These are phyloP conservation scores for Acrocephalus arundinaceus DNA, from an alignment of 2,113 vertebrate genomes.

Conservation along the genomic window DNA sequence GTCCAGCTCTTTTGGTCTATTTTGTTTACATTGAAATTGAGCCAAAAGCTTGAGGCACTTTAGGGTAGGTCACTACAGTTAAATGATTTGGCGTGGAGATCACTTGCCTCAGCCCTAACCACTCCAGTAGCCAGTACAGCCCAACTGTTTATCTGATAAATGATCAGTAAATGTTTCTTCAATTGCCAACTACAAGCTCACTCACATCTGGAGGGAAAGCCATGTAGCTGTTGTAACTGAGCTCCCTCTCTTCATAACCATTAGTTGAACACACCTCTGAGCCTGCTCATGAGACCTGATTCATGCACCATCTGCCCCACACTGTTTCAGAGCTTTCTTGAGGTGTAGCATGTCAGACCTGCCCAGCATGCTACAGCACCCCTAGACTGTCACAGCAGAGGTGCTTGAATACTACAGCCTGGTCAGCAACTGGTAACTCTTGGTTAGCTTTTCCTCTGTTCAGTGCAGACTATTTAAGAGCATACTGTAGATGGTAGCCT, in stretches of 20 bases:
- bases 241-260: not conserved
- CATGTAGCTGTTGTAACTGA: not conserved
- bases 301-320: not conserved
- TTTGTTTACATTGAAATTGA: slow-evolving; percentile 6
- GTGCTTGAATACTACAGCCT: not conserved
- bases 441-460: not conserved
- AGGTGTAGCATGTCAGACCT: not conserved
- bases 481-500: not conserved
- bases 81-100: not conserved
- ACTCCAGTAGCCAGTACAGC: not conserved
- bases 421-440: not conserved
- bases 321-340: not conserved
- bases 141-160: not conserved
- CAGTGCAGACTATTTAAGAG: not conserved
- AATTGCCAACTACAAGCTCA: not conserved
- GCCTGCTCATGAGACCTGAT: not conserved
- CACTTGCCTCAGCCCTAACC: not conserved
- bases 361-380: not conserved
- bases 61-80: not conserved
- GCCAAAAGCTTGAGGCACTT: not conserved
- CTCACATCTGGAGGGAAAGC: not conserved
- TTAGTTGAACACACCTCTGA: not conserved
- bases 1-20: not conserved
- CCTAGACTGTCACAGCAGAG: not conserved
- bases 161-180: not conserved